Base-by-base conservation (phyloP, 2,797 vertebrate species). In the Pogonophryne albipinna region DNA sequence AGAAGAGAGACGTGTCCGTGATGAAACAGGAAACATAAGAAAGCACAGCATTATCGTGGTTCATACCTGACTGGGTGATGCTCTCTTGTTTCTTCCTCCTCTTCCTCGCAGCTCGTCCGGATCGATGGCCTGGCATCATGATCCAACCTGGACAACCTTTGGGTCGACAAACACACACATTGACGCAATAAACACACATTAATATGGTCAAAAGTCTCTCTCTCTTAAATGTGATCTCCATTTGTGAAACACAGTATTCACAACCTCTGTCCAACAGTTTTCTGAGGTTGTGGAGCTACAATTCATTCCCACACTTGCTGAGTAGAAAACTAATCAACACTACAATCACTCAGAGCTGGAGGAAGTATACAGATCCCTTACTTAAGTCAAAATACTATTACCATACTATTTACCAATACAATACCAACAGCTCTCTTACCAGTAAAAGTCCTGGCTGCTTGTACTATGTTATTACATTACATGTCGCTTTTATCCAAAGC, bases 31-130 rank as follows among this genome's bases (percentile, higher is more conserved):
- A 27, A 27, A 27, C 27, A 27, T 27, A 27, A 8, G 4, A 19
- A 11, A 42, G 13, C 19, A 20, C 44, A 14, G n/a, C 3, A 23
- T 10, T 9, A 19, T 16, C 20, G 2, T 1, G 6, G 3, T 69
- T 69, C 11, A 6, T 78, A 93, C 94, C 90, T 20, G 92, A 67
- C 34, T 53, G 67, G 20, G 49, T 2, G 0, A 5, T 1, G 7
- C 31, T 44, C 13, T 69, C 38, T 31, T 17, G 66, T 79, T 85
- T 92, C 78, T 19, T 80, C 68, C 80, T 85, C 77, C 90, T 90
- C 77, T 73, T 93, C 56, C 93, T 91, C 1, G 69, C 76, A 47
- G 78, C 70, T 64, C 93, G 82, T 71, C 92, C 93, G 20, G 57
- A 38, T 20, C 66, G 68, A 14, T 0, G 42, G 7, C 73, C 27